These are phyloP conservation scores for Temnothorax ravouxi DNA, from an alignment of 2,888 invertebrate genomes.

Conservation along the genomic window DNA sequence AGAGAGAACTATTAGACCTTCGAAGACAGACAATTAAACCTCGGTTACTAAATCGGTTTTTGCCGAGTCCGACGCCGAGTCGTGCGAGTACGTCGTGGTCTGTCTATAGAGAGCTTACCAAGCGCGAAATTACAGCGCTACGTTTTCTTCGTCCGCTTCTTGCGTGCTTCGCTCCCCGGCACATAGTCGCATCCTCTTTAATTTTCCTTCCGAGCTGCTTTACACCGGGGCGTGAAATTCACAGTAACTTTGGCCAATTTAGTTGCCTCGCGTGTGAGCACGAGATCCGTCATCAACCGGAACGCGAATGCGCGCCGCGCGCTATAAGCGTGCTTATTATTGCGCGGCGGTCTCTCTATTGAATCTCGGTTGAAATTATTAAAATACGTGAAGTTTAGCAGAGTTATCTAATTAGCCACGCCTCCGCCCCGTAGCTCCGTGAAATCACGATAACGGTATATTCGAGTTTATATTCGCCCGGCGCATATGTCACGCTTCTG, in stretches of 20 bases:
- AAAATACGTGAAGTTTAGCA: conserved; percentile 33
- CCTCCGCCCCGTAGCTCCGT: not conserved
- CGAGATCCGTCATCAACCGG: conserved; percentile 43
- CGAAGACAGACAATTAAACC: conserved; percentile 57
- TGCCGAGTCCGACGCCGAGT: conserved; percentile 47
- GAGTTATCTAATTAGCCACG: conserved; percentile 41
- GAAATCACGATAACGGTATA: conserved; percentile 6
- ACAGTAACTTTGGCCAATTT: conserved; percentile 53
- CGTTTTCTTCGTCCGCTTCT: conserved; percentile 55
- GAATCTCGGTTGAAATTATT: conserved; percentile 46
- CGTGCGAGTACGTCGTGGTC: conserved; percentile 47
- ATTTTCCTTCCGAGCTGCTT: conserved; percentile 57
- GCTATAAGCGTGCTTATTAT: conserved; percentile 46
- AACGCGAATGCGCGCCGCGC: conserved; percentile 32
- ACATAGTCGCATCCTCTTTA: conserved; percentile 53
- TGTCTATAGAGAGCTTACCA: conserved; percentile 62
- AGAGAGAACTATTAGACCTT: conserved; percentile 45
- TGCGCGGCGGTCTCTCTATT: conserved; percentile 9
- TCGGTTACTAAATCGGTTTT: conserved; percentile 52
- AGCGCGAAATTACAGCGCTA: conserved; percentile 74
- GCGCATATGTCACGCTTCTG: not conserved
- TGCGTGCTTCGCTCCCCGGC: conserved; percentile 37
- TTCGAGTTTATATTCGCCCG: conserved; percentile 9
- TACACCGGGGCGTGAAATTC: conserved; percentile 52
- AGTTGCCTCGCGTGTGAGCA: conserved; percentile 51